Evolutionary conservation across 2,888 invertebrate genomes (phyloP).

Genomic region (Neoitamus cyanurus): DNA sequence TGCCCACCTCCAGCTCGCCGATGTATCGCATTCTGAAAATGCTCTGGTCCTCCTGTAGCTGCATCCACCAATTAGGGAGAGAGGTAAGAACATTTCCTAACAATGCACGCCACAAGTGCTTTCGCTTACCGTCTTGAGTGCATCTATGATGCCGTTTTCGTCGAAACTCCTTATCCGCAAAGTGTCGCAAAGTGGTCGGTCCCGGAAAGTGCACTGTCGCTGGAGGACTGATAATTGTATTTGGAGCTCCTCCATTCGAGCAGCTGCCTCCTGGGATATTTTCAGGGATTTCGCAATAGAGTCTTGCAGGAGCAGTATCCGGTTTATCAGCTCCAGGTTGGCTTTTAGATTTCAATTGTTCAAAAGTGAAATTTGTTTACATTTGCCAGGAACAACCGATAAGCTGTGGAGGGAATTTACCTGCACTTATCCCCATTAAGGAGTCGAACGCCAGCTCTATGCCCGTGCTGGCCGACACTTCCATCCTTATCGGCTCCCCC

Average conservation of each 20-base stretch:
- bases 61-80: not conserved
- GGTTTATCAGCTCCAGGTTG: constrained; percentile 65
- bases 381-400: not conserved
- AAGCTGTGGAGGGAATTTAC: constrained; percentile 66
- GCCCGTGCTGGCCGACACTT: constrained; percentile 79
- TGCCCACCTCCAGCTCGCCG: constrained; percentile 66
- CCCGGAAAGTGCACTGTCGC: constrained; percentile 76
- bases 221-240: constrained; percentile 66
- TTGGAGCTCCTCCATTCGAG: constrained; percentile 66
- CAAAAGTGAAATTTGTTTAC: not conserved
- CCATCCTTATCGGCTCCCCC: constrained; percentile 81
- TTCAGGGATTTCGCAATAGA: constrained; percentile 64
- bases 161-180: constrained; percentile 78
- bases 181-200: constrained; percentile 80
- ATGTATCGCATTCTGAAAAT: constrained; percentile 66
- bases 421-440: constrained; percentile 76
- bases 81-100: not conserved
- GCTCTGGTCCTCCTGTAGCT: constrained; percentile 66
- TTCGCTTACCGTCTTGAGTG: constrained; percentile 62
- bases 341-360: constrained; percentile 55
- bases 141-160: constrained; percentile 66
- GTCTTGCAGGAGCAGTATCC: constrained; percentile 65
- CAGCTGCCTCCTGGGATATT: constrained; percentile 65
- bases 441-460: constrained; percentile 80
- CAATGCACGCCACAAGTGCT: not conserved